Conservation (phyloP, 2,888 invertebrate genomes). For the Copidosoma aretas region DNA sequence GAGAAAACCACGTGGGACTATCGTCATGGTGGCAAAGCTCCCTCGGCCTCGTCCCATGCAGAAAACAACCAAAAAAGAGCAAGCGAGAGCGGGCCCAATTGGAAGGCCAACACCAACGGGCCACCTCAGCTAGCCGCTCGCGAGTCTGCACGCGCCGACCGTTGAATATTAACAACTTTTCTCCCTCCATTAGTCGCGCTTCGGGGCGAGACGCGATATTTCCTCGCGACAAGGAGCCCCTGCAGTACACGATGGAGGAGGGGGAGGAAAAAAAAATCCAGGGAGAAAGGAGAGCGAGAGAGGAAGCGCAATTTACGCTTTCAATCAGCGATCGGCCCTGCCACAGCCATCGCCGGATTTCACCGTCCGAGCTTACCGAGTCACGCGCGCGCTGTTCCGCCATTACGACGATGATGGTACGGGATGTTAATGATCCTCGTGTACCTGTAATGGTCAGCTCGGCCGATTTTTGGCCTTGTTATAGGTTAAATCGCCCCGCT, state of each 20-base stretch:
- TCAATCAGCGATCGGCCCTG: slow-evolving; percentile 31
- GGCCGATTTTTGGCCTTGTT: slow-evolving; percentile 19
- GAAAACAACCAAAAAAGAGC: slow-evolving; percentile 59
- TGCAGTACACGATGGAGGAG: background rate
- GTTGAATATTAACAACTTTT: slow-evolving; percentile 39
- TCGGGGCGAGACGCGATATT: slow-evolving; percentile 22
- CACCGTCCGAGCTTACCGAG: slow-evolving; percentile 20
- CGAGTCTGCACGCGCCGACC: slow-evolving; percentile 41
- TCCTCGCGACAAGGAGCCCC: slow-evolving; percentile 23
- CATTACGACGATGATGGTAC: slow-evolving; percentile 17
- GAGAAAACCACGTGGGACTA: too few relatives aligned
- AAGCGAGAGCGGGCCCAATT: slow-evolving; percentile 50
- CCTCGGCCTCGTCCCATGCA: too few relatives aligned
- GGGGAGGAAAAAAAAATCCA: background rate
- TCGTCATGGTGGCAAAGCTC: too few relatives aligned
- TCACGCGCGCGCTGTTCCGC: slow-evolving; percentile 22
- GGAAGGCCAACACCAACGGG: slow-evolving; percentile 60
- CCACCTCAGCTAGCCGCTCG: slow-evolving; percentile 39
- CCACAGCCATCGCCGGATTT: too few relatives aligned
- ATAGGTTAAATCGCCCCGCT: slow-evolving; percentile 22
- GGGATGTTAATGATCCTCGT: too few relatives aligned
- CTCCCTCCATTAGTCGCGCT: slow-evolving; percentile 27
- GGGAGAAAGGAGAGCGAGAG: background rate
- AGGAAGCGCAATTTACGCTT: slow-evolving; percentile 36
- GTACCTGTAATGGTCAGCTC: slow-evolving; percentile 12